A percentile compares a stretch with the other conserved stretches of the same genome.
Conservation (phyloP, 2,797 vertebrate genomes). For the Gobio occitaniae region DNA sequence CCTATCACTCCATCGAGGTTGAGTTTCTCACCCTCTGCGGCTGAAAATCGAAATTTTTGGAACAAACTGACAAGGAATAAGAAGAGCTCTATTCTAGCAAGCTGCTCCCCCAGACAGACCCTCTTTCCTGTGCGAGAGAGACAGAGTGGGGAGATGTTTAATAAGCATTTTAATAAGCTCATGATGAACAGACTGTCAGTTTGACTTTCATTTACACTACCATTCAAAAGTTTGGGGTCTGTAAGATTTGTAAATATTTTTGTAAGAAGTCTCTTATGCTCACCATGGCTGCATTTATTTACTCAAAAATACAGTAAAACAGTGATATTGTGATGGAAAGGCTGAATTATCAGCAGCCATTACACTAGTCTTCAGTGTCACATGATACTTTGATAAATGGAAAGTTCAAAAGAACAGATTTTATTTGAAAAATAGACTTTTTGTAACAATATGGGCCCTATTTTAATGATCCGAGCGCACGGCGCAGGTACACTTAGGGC, state of each 20-base stretch:
- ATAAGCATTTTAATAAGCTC: not conserved
- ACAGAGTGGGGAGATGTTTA: not conserved
- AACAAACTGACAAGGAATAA: slow-evolving; percentile 77
- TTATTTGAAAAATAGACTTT: not conserved
- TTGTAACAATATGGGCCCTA: not conserved
- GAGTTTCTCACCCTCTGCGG: slow-evolving; percentile 63
- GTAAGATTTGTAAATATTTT: not conserved
- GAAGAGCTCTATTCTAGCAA: slow-evolving; percentile 83
- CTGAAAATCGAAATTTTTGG: slow-evolving; percentile 84
- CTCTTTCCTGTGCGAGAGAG: slow-evolving; percentile 78
- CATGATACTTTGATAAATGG: not conserved
- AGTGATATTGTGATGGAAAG: not conserved
- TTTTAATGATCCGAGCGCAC: too few species aligned
- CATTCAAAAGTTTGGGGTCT: not conserved
- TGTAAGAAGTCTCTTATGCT: not conserved
- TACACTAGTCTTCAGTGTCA: not conserved
- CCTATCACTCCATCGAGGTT: slow-evolving; percentile 74
- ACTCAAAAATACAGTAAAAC: not conserved
- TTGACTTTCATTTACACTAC: not conserved
- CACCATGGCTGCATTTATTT: not conserved
- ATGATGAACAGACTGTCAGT: not conserved
- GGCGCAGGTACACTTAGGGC: too few species aligned
- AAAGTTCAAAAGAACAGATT: not conserved
- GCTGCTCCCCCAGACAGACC: slow-evolving; percentile 81
- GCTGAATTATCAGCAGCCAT: not conserved